Percentiles rank a stretch among this genome's conserved stretches.
phyloP scores from a whole-genome alignment of 2,888 invertebrate genomes.

The Coelogynopora nodosa region DNA sequence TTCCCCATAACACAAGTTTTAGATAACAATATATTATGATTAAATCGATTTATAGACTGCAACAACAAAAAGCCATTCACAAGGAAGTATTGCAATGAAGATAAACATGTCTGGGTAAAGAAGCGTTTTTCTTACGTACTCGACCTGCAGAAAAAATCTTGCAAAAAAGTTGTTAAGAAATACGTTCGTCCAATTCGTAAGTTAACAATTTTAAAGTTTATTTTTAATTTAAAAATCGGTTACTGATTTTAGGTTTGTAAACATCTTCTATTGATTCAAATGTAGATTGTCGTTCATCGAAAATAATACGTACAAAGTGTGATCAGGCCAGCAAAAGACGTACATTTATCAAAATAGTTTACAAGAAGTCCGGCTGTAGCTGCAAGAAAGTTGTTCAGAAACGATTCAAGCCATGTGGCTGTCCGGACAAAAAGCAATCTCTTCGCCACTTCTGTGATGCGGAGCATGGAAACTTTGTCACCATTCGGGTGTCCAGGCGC shows the following conservation, averaged over 20 bases:
- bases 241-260: no score
- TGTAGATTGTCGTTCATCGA: not conserved
- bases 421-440: not conserved
- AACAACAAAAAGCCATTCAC: not conserved
- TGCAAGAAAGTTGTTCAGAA: not conserved
- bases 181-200: not conserved
- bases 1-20: not conserved
- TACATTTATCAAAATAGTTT: not conserved
- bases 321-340: constrained; percentile 3
- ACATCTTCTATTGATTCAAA: no score
- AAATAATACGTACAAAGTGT: not conserved
- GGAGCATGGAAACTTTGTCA: constrained; percentile 28
- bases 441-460: constrained; percentile 26
- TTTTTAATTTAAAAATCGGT: no score
- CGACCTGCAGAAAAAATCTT: not conserved
- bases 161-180: not conserved
- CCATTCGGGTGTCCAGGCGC: not conserved
- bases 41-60: not conserved
- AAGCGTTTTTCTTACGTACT: not conserved
- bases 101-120: not conserved
- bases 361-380: not conserved
- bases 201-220: no score
- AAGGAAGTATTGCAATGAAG: not conserved
- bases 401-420: constrained; percentile 3
- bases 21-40: not conserved